A percentile compares a stretch with the other conserved stretches of the same genome.
These are phyloP conservation scores for Drosophila robusta DNA, from an alignment of 2,888 invertebrate species.

Conservation along the genomic window DNA sequence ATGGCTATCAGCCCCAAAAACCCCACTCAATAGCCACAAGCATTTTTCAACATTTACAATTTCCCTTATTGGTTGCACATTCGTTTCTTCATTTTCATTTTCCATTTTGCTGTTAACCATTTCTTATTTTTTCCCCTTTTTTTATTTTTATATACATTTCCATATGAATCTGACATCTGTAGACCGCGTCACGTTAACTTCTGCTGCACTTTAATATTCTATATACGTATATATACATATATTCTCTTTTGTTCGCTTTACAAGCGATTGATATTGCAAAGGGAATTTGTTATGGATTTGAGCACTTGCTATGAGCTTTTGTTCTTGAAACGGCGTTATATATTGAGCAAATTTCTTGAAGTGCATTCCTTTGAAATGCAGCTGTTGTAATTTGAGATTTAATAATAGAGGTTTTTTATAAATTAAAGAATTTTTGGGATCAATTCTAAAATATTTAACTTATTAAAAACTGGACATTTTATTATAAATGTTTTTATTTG, in stretches of 20 bases:
- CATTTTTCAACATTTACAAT: slow-evolving; percentile 66
- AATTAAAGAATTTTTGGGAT: too few relatives aligned
- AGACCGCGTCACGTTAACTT: slow-evolving; percentile 24
- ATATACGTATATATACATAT: neutral
- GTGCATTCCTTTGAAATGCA: neutral
- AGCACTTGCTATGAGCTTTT: neutral
- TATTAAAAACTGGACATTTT: too few relatives aligned
- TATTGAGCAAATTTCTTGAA: neutral
- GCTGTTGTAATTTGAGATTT: neutral
- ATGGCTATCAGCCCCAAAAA: neutral
- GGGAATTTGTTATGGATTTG: slow-evolving; percentile 3
- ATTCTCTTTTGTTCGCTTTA: neutral
- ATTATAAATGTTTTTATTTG: too few relatives aligned
- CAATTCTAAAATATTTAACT: too few relatives aligned
- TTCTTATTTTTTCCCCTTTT: slow-evolving; percentile 15
- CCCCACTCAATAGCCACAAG: slow-evolving; percentile 28
- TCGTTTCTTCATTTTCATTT: slow-evolving; percentile 40
- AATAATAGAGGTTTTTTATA: too few relatives aligned
- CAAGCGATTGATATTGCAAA: slow-evolving; percentile 1
- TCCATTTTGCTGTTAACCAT: slow-evolving; percentile 41
- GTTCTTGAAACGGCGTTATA: neutral
- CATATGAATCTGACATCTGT: slow-evolving; percentile 49
- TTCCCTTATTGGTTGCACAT: slow-evolving; percentile 70
- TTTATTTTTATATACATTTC: slow-evolving; percentile 28
- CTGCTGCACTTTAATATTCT: slow-evolving; percentile 30